Conservation (phyloP, 2,888 invertebrate species). For the Autographa pulchrina region DNA sequence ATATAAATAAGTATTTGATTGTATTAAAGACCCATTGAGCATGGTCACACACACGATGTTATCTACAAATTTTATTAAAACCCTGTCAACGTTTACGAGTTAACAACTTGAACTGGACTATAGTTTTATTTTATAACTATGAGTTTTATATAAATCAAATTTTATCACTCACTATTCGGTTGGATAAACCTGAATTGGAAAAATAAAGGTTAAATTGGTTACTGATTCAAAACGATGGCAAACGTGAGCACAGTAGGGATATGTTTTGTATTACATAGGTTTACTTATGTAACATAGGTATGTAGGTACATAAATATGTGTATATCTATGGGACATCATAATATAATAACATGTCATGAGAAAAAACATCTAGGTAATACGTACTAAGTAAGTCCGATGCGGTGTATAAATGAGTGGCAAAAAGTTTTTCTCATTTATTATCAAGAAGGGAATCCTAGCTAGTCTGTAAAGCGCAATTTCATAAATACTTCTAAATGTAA, state of each 20-base stretch:
- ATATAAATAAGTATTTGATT: neutral
- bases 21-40: neutral
- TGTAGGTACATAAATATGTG: too few species aligned
- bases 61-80: neutral
- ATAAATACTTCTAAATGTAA: slow-evolving; percentile 1
- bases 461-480: neutral
- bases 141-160: neutral
- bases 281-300: too few species aligned
- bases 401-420: neutral
- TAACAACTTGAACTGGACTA: neutral
- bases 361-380: too few species aligned
- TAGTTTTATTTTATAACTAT: neutral
- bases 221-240: neutral
- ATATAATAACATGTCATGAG: too few species aligned
- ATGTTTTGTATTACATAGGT: neutral
- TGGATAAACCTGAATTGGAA: slow-evolving; percentile 3
- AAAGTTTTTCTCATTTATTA: neutral
- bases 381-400: neutral
- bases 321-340: too few species aligned
- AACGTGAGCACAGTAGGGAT: neutral
- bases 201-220: neutral
- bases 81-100: neutral
- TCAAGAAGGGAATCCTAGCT: neutral
- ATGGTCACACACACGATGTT: neutral
- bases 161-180: slow-evolving; percentile 1